Conservation (phyloP, 2,888 invertebrate genomes). For the Cheilosia grossa region DNA sequence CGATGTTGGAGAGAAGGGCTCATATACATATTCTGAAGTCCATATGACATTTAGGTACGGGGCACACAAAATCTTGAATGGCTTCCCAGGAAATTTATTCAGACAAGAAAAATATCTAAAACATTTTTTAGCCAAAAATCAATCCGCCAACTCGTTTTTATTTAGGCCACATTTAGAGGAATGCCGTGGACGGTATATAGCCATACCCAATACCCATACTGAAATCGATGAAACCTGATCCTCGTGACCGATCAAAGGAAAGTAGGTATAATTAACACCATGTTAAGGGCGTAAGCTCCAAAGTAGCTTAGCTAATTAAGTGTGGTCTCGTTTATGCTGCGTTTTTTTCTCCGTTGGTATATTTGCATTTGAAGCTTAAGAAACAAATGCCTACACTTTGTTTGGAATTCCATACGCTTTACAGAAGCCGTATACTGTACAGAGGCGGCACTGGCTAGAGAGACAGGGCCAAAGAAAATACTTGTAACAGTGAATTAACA, state of each 20-base stretch:
- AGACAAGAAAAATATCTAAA: slow-evolving; percentile 32
- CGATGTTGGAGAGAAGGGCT: slow-evolving; percentile 23
- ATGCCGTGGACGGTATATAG: slow-evolving; percentile 32
- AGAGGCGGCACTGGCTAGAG: slow-evolving; percentile 33
- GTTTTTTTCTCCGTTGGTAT: background rate
- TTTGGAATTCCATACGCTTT: slow-evolving; percentile 62
- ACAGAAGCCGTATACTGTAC: slow-evolving; percentile 55
- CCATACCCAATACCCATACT: slow-evolving; percentile 11
- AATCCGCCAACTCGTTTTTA: slow-evolving; percentile 63
- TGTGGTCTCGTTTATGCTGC: slow-evolving; percentile 59
- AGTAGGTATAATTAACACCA: slow-evolving; percentile 70
- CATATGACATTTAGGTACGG: slow-evolving; percentile 49
- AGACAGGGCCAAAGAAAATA: slow-evolving; percentile 23
- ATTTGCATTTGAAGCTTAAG: slow-evolving; percentile 48
- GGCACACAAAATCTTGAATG: slow-evolving; percentile 47
- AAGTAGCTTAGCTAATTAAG: slow-evolving; percentile 74
- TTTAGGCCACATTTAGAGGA: slow-evolving; percentile 59
- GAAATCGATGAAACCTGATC: slow-evolving; percentile 44
- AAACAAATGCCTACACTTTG: slow-evolving; percentile 73
- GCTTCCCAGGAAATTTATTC: slow-evolving; percentile 72
- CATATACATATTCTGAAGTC: slow-evolving; percentile 64
- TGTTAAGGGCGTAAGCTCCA: slow-evolving; percentile 73
- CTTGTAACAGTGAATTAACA: slow-evolving; percentile 72
- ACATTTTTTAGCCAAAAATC: slow-evolving; percentile 50
- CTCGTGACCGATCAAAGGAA: slow-evolving; percentile 68